Evolutionary conservation across 1,140 invertebrate species (phyloP).

Genomic region (Panulirus ornatus): DNA sequence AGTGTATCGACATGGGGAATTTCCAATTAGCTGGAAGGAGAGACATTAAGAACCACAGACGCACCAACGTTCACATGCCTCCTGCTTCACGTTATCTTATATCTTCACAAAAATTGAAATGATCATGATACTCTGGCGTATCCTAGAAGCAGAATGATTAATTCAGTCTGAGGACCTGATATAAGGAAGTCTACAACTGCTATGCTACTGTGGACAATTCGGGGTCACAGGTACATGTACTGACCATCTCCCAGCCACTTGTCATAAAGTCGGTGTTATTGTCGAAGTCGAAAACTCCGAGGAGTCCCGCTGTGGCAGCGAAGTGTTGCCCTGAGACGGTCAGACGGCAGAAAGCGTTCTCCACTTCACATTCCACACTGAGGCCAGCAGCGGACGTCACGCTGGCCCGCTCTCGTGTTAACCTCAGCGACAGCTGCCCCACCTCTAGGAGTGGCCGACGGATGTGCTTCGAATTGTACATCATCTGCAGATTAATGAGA

Average conservation of each 20-base stretch:
- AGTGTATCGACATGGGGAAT: too few relatives aligned
- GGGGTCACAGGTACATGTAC: slow-evolving; percentile 22
- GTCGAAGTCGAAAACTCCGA: slow-evolving; percentile 73
- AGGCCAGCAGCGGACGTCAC: slow-evolving; percentile 41
- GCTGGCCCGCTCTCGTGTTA: background rate
- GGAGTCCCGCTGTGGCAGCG: slow-evolving; percentile 67
- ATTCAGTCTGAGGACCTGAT: too few relatives aligned
- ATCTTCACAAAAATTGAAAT: too few relatives aligned
- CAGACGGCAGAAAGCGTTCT: slow-evolving; percentile 47
- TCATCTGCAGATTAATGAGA: slow-evolving; percentile 63
- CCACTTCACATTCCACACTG: slow-evolving; percentile 50
- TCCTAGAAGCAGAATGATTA: too few relatives aligned
- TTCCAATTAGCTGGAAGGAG: too few relatives aligned
- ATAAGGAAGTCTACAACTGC: too few relatives aligned
- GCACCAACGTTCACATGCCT: too few relatives aligned
- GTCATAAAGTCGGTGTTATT: slow-evolving; percentile 73
- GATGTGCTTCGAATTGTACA: slow-evolving; percentile 37
- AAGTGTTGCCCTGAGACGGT: slow-evolving; percentile 51
- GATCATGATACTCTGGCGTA: too few relatives aligned
- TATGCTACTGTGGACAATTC: too few relatives aligned
- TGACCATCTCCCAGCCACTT: slow-evolving; percentile 72
- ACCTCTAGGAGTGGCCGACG: slow-evolving; percentile 34
- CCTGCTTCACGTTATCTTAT: too few relatives aligned
- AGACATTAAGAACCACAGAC: too few relatives aligned
- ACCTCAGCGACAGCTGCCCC: slow-evolving; percentile 5